Conservation (phyloP, 2,113 vertebrate species). For the Lasiurus cinereus region DNA sequence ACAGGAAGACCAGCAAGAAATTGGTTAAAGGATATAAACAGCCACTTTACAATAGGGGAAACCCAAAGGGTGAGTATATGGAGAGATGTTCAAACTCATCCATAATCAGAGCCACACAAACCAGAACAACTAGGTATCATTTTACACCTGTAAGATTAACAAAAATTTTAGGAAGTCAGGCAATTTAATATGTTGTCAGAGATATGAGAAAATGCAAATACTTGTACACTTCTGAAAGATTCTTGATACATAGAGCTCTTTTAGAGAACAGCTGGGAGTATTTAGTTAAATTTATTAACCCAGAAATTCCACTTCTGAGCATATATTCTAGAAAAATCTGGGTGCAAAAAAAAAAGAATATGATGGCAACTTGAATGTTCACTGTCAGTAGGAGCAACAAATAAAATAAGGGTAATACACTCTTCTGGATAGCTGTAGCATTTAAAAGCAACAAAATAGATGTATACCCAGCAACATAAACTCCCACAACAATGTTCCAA, state of each 20-base stretch:
- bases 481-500: not conserved
- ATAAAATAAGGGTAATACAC: not conserved
- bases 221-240: not conserved
- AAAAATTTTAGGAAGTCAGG: not conserved
- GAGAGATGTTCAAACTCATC: not conserved
- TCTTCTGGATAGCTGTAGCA: not conserved
- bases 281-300: slow-evolving; percentile 31
- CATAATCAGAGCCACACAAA: not conserved
- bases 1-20: not conserved
- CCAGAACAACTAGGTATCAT: not conserved
- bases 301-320: not conserved
- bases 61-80: not conserved
- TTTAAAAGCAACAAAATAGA: not conserved
- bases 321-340: slow-evolving; percentile 24
- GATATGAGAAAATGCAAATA: not conserved
- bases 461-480: not conserved
- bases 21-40: not conserved
- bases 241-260: not conserved
- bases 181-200: not conserved
- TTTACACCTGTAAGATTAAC: not conserved
- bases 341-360: not conserved
- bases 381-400: not conserved
- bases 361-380: not conserved
- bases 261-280: not conserved
- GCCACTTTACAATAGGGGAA: not conserved